A percentile compares a stretch with the other conserved stretches of the same genome.
These are phyloP conservation scores for Helicolenus hilgendorfi DNA, from an alignment of 2,797 vertebrate species.

Conservation along the genomic window DNA sequence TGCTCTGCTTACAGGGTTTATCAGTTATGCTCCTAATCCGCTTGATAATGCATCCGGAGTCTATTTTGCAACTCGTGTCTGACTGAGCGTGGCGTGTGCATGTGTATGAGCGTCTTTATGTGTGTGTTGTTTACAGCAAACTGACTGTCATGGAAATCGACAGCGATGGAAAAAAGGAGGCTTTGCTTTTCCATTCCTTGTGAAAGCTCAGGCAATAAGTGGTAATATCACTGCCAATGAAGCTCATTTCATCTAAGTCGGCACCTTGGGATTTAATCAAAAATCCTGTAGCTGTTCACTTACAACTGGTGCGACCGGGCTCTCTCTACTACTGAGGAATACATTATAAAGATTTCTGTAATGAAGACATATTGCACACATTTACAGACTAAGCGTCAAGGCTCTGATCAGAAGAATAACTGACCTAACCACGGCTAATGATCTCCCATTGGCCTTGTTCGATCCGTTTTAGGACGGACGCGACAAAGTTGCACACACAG, in stretches of 20 bases:
- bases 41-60: conserved; percentile 73
- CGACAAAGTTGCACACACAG: conserved; percentile 44
- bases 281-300: conserved; percentile 60
- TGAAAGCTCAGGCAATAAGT: conserved; percentile 68
- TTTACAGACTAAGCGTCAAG: conserved; percentile 31
- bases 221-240: conserved; percentile 63
- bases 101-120: not conserved
- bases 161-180: conserved; percentile 21
- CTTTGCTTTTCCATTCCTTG: conserved; percentile 60
- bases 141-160: conserved; percentile 42
- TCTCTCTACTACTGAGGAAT: conserved; percentile 52
- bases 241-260: conserved; percentile 54
- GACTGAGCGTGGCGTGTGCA: conserved; percentile 40
- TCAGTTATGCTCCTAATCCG: conserved; percentile 73
- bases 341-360: conserved; percentile 72
- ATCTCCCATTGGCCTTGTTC: conserved; percentile 66
- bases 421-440: conserved; percentile 74
- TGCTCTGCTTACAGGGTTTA: conserved; percentile 66
- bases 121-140: conserved; percentile 14
- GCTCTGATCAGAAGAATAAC: conserved; percentile 67
- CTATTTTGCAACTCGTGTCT: conserved; percentile 60
- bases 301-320: conserved; percentile 39
- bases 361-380: conserved; percentile 78
- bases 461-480: conserved; percentile 26
- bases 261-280: conserved; percentile 75